Evolutionary conservation across 2,797 vertebrate genomes (phyloP), one percentile per base, ranked within the genome.

Genomic region (Karalla daura): DNA sequence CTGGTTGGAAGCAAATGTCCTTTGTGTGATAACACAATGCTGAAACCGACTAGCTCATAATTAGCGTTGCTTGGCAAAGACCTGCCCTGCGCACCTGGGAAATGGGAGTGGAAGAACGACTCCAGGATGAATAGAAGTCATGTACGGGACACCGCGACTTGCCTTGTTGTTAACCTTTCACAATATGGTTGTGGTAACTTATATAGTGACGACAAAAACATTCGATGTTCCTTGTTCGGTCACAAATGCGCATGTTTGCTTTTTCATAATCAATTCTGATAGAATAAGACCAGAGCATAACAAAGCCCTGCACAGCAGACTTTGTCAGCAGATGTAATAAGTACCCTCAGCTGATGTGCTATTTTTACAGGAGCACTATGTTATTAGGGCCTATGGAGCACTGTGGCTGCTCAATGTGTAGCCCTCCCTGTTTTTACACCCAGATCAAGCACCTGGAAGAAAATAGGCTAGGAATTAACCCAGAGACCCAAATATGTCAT

Each of bases 391-490:
- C 39, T 11, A 21, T 49, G 63, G 55, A 82, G 85, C 67, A 60
- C 44, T 41, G 35, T 50, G 63, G 56, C 74, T 72, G 55, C 72
- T 69, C 64, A 63, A 46, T 74, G 53, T 60, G 59, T 60, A 68
- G 64, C 49, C 69, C 70, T 77, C 63, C 69, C 55, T 84, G 74
- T 64, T 83, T 80, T 81, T 67, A 76, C 65, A 64, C 45, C 53
- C 68, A 46, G 81, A 86, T 87, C 74, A 76, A 63, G 75, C 82
- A 87, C 85, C 85, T 84, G 86, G 79, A 70, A 70, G 75, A 63
- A 81, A 89, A 88, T 76, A 59, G 70, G 64, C 73, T 67, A 51
- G 74, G 87, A 86, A 86, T 86, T 80, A 87, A 86, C 66, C 27
- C 58, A 43, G 20, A 59, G 65, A 63, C 51, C 49, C 59, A 74